Base-by-base conservation (phyloP, 1,140 invertebrate genomes). In the Apis cerana region DNA sequence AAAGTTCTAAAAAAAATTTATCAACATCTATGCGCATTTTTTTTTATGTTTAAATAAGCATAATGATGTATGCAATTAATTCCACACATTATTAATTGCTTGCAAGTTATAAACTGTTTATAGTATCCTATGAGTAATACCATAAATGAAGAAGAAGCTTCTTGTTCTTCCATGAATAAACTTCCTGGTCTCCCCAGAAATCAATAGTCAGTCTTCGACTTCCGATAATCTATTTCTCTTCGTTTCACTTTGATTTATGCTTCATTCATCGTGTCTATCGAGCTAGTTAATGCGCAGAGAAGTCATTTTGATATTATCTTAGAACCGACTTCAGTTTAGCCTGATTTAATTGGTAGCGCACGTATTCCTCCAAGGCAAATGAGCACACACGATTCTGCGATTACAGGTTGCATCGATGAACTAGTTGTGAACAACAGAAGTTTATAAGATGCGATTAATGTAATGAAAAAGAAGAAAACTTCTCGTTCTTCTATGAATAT, bases 351-450 rank as follows among this genome's bases (percentile, higher is more conserved):
- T 72, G 52, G 52, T 56, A 21, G 19, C 21, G 10, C 33, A 56
- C 33, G 33, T 56, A 54, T 23, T 58, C 3, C n/a, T 72, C 3
- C 70, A 2, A 21, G 52, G 70, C 48, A 54, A 71, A 27, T 71
- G 50, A 54, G 33, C 33, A 71, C 48, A 27, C 48, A 21, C 23
- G 75, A 77, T 77, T 56, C 19, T 27, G 48, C 21, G 77, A 79
- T 79, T 71, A 52, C 43, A 27, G n/a, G 67, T 70, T 79, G 33
- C 48, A 10, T 17, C 77, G 68, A 79, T 33, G 67, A 71, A 70
- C 48, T 23, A 59, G 13, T 62, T 52, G 21, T 9, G 7, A 52
- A 23, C 23, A 61, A 67, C 62, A n/a, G 23, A 58, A 61, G 67
- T 62, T 79, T 54, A 52, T 71, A 23, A 69, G 67, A 61, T 71